These are phyloP conservation scores for Eretmochelys imbricata DNA, from an alignment of 2,113 vertebrate genomes.

Conservation along the genomic window DNA sequence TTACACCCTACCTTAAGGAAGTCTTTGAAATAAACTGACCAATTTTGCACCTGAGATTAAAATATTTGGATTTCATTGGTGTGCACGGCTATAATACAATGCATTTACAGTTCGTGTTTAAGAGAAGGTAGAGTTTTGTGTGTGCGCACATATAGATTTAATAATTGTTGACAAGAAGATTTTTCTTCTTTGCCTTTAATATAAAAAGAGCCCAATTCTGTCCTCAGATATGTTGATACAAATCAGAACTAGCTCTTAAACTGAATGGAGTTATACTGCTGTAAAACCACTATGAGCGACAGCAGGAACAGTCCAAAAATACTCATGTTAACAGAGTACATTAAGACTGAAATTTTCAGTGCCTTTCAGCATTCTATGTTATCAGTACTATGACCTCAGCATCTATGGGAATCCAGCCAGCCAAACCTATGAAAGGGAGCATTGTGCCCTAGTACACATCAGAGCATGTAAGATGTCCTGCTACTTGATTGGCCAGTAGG, in stretches of 20 bases:
- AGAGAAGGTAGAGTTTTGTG: slow-evolving; percentile 42
- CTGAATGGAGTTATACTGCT: slow-evolving; percentile 56
- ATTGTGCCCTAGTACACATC: slow-evolving; percentile 50
- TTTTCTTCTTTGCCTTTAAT: slow-evolving; percentile 40
- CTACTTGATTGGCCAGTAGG: not conserved
- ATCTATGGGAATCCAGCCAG: slow-evolving; percentile 19
- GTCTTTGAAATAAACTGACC: not conserved
- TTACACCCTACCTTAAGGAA: not conserved
- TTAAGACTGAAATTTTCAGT: slow-evolving; percentile 42
- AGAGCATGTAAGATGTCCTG: slow-evolving; percentile 33
- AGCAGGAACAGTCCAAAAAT: slow-evolving; percentile 73
- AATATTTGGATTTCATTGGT: not conserved
- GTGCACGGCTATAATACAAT: slow-evolving; percentile 57
- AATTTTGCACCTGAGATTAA: not conserved
- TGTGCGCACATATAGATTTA: not conserved
- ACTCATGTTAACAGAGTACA: slow-evolving; percentile 36
- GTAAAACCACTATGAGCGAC: slow-evolving; percentile 68
- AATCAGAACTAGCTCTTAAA: slow-evolving; percentile 37
- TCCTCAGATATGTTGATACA: slow-evolving; percentile 47
- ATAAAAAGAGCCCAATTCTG: slow-evolving; percentile 50
- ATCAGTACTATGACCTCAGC: slow-evolving; percentile 48
- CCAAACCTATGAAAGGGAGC: slow-evolving; percentile 45
- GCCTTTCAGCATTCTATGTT: slow-evolving; percentile 53
- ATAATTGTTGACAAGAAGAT: slow-evolving; percentile 55
- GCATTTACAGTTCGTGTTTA: slow-evolving; percentile 59